phyloP scores from a whole-genome alignment of 2,797 vertebrate species.

The Nasua narica region DNA sequence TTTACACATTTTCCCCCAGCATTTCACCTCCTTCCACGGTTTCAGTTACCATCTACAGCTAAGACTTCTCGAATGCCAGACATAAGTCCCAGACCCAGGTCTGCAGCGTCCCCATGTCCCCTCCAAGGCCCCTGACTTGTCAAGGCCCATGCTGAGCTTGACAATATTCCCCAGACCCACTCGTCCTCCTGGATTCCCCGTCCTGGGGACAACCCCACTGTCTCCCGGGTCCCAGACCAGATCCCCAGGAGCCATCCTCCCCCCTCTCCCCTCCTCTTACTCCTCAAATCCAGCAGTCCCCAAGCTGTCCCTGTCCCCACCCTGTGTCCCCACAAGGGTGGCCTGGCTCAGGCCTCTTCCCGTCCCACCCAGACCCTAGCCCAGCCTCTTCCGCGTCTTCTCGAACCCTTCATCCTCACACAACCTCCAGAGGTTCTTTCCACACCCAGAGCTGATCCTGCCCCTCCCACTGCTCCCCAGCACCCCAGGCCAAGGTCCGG shows the following conservation, averaged over 20 bases:
- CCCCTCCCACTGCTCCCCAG: neutral
- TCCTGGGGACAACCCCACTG: rapidly evolving
- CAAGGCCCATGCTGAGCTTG: neutral
- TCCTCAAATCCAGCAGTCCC: neutral
- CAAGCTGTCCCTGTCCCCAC: too few species aligned
- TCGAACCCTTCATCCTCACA: neutral
- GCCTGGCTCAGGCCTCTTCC: neutral
- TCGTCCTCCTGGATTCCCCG: neutral
- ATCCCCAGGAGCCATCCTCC: neutral
- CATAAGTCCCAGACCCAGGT: neutral
- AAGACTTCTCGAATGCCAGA: neutral
- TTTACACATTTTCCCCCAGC: neutral
- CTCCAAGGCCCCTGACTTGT: rapidly evolving
- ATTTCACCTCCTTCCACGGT: neutral
- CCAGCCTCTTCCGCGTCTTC: neutral
- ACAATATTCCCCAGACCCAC: neutral
- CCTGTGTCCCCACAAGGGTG: neutral
- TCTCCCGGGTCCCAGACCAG: neutral
- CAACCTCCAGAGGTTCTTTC: neutral
- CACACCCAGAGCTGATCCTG: neutral
- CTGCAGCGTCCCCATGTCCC: rapidly evolving
- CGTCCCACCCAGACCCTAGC: neutral
- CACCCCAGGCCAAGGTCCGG: neutral
- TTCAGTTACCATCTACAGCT: neutral
- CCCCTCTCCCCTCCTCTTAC: neutral